Base-by-base conservation (phyloP, 1,140 invertebrate species). In the Popillia japonica region DNA sequence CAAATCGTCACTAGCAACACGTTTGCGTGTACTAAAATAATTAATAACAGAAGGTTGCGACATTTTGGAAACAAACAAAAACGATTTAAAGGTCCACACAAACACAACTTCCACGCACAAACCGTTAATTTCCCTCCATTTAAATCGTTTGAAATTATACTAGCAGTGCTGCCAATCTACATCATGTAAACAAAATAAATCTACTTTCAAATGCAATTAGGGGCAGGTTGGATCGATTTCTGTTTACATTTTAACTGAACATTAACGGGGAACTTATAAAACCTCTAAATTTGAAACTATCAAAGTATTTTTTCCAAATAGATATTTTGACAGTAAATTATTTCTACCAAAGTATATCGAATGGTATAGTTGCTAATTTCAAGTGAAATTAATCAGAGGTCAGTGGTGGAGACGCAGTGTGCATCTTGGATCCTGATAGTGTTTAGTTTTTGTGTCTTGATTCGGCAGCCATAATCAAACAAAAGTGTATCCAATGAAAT, bases 21-120 rank as follows among this genome's bases (percentile, higher is more conserved):
- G 89, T 86, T 94, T 94, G 83, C 92, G 90, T 80, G 90, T 91
- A 85, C 90, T 91, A 86, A 93, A 93, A 87, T 89, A 94, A 80
- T 89, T 88, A 78, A 92, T 91, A 78, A 94, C 89, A 55, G 91
- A 92, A 80, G 91, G 92, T 86, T 93, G 92, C 77, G 92, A 90
- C 93, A 94, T 94, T 79, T 72, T 72, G 6, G 11, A 20, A 55
- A 11, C 40, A 78, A 78, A 78, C 61, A 68, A 68, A 68, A 68
- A 68, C 61, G 11, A 68, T 68, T 68, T 68, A 68, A 68, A 68
- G 61, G 61, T 68, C 20, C 61, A 68, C 61, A 68, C 20, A 68
- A 34, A 68, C 61, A 68, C 20, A 68, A 34, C 17, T 17, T 27
- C 9, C 40, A 78, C 64, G 40, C 64, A 75, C 27, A 8, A 55